Percentiles rank a stretch among this genome's conserved stretches.
Evolutionary conservation across 2,797 vertebrate species (phyloP).

Genomic region (Pteropus rufus): DNA sequence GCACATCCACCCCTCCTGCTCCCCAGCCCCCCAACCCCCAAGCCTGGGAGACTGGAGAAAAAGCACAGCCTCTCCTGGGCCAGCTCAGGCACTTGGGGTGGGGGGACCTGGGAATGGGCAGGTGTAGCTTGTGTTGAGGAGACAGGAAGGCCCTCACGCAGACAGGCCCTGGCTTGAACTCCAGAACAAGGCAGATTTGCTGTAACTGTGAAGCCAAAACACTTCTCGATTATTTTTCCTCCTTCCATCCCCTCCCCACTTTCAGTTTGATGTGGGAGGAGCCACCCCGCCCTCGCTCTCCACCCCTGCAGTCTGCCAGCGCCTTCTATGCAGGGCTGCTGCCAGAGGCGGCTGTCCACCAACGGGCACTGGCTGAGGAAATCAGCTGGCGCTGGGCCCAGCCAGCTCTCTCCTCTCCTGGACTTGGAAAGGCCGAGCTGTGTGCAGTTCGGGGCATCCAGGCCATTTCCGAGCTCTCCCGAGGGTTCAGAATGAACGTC

Average conservation of each 20-base stretch:
- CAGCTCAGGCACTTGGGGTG: background rate
- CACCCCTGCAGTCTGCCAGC: background rate
- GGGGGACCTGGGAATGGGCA: background rate
- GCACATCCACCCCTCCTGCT: background rate
- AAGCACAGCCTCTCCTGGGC: background rate
- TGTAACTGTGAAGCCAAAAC: background rate
- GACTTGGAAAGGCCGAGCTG: background rate
- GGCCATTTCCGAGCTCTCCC: background rate
- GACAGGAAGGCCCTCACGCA: background rate
- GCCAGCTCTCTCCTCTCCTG: background rate
- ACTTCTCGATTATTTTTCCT: background rate
- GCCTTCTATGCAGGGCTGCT: background rate
- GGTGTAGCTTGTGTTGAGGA: background rate
- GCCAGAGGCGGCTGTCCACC: background rate
- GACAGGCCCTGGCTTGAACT: background rate
- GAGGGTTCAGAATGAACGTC: fast-evolving
- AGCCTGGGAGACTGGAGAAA: background rate
- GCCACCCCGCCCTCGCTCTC: background rate
- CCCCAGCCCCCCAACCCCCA: background rate
- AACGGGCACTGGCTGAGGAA: background rate
- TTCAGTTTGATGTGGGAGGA: background rate
- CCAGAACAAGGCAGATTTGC: background rate
- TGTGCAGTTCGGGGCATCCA: fast-evolving
- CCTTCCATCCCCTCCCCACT: background rate
- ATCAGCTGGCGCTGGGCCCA: background rate